Base-by-base conservation (phyloP, 1,140 invertebrate species). In the Druon quercuslanigerum region DNA sequence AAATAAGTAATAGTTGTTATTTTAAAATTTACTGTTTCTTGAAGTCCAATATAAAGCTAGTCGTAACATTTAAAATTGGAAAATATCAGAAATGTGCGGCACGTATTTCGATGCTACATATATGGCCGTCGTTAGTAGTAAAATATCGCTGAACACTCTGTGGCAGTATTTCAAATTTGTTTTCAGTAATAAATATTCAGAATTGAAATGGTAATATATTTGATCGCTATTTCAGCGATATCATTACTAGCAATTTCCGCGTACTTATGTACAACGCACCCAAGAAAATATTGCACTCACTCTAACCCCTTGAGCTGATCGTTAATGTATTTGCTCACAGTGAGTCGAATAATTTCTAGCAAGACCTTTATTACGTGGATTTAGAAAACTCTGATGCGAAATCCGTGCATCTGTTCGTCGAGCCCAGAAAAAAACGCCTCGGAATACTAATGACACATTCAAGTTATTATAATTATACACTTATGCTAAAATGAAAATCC, bases 171-270 rank as follows among this genome's bases (percentile, higher is more conserved):
- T 66, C 60, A 66, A 40, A 66, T 66, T 66, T 66, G 60, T 66
- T 66, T 66, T 40, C 25, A 66, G 60, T 66, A 66, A 66, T 66
- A 66, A 66, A 66, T 66, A 66, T 66, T 66, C 60, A 3, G 16
- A 20, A 66, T 66, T 66, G 60, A 66, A 66, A 66, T 66, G 25
- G 60, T 66, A 66, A 66, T 66, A 66, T 66, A 66, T 66, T 66
- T 66, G n/a, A 66, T 66, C 60, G 20, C 57, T 60, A 60, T 60
- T 60, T 14, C 57, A 40, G 20, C 57, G 25, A 46, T 66, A 66
- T 66, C 60, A 66, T 66, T 66, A 66, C 60, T n/a, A 66, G 40
- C 60, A 40, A 66, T 66, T 66, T 66, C 60, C 60, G 25, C 60
- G 60, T 66, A 66, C 60, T 66, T 66, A 46, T 66, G 60, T 66